A percentile compares a stretch with the other conserved stretches of the same genome.
Conservation (phyloP, 1,140 invertebrate species). For the Plectus sambesii region DNA sequence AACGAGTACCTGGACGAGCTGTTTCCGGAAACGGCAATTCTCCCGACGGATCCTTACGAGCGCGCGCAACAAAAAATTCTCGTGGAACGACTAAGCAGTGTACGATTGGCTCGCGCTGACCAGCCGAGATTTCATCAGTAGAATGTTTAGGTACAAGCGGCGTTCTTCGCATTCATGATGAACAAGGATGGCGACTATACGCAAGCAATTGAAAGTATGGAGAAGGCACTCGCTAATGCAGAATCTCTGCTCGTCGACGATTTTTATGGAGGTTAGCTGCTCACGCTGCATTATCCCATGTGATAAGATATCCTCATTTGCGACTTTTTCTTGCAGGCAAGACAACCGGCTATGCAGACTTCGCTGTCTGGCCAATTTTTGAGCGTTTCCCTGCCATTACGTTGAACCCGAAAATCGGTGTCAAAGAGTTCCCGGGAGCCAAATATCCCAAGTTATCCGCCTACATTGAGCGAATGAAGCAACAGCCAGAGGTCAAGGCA, state of each 20-base stretch:
- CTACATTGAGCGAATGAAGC: constrained; percentile 26
- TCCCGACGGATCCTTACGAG: constrained; percentile 45
- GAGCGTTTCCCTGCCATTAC: constrained; percentile 21
- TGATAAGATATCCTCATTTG: too few relatives aligned
- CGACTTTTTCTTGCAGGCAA: too few relatives aligned
- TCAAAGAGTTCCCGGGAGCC: constrained; percentile 24
- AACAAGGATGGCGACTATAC: constrained; percentile 9
- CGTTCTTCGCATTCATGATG: constrained; percentile 19
- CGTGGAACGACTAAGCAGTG: constrained; percentile 26
- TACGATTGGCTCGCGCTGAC: neutral
- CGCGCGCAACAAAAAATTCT: constrained; percentile 47
- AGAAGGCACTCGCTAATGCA: constrained; percentile 21
- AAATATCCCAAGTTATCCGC: constrained; percentile 26
- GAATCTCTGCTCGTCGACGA: constrained; percentile 21
- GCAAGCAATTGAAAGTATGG: constrained; percentile 20
- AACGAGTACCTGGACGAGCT: constrained; percentile 49
- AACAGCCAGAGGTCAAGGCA: constrained; percentile 25
- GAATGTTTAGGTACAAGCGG: constrained; percentile 21
- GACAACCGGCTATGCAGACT: constrained; percentile 19
- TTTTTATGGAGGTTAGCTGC: constrained; percentile 23
- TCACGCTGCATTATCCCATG: too few relatives aligned
- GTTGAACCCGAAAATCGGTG: constrained; percentile 13
- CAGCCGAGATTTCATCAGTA: neutral
- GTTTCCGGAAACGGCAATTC: constrained; percentile 41
- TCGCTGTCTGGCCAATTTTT: constrained; percentile 24